phyloP scores from a whole-genome alignment of 1,140 invertebrate species.

The Aphis gossypii region DNA sequence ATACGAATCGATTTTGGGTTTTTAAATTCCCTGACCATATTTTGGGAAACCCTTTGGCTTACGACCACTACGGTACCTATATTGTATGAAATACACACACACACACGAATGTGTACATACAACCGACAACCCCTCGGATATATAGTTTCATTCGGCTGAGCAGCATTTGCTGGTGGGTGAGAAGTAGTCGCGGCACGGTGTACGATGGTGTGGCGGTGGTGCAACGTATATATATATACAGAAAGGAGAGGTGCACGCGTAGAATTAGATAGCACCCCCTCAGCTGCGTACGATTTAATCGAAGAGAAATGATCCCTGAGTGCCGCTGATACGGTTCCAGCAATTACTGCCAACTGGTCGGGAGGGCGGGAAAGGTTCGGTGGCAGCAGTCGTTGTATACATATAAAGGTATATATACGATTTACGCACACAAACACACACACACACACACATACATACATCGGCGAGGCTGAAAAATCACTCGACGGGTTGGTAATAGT shows the following conservation, averaged over 20 bases:
- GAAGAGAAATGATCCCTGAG: conserved; percentile 43
- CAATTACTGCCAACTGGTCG: conserved; percentile 19
- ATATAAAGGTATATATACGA: conserved; percentile 4
- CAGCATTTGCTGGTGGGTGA: not conserved
- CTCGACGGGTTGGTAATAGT: conserved; percentile 12
- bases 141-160: conserved; percentile 4
- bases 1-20: not conserved
- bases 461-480: conserved; percentile 1
- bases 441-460: not conserved
- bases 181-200: not conserved
- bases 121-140: not conserved
- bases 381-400: not conserved
- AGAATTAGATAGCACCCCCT: conserved; percentile 32
- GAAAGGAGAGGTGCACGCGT: not conserved
- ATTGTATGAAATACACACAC: not conserved
- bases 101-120: not conserved
- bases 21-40: not conserved
- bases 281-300: conserved; percentile 24
- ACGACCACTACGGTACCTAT: not conserved
- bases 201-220: not conserved
- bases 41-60: conserved; percentile 21
- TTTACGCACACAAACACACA: not conserved
- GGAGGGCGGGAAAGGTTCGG: not conserved
- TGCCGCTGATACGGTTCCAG: conserved; percentile 43
- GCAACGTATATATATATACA: not conserved